A percentile compares a stretch with the other conserved stretches of the same genome.
phyloP scores from a whole-genome alignment of 2,888 invertebrate genomes.

The Parnassius glacialis region DNA sequence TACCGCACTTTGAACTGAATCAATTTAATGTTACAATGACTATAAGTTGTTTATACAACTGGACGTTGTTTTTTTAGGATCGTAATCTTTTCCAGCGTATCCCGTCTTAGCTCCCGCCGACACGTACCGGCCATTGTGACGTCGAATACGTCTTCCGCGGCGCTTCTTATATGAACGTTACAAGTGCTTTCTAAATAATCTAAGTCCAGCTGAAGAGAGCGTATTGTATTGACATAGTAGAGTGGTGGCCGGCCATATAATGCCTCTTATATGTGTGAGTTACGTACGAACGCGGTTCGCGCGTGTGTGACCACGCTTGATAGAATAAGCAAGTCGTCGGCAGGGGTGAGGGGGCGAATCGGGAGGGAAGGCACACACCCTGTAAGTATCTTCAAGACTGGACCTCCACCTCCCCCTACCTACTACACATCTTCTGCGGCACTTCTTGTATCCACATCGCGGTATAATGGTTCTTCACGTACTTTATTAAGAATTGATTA shows the following conservation, averaged over 20 bases:
- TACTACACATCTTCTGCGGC: conserved; percentile 77
- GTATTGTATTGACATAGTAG: conserved; percentile 82
- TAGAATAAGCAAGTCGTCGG: conserved; percentile 81
- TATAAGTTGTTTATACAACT: conserved; percentile 68
- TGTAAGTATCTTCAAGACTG: conserved; percentile 77
- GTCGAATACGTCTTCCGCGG: conserved; percentile 75
- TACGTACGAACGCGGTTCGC: conserved; percentile 47
- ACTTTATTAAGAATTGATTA: conserved; percentile 53
- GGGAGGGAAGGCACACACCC: conserved; percentile 42
- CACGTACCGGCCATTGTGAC: conserved; percentile 80
- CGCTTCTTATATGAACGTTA: conserved; percentile 82
- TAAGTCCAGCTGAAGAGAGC: conserved; percentile 81
- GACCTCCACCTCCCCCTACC: conserved; percentile 72
- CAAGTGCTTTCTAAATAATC: conserved; percentile 83
- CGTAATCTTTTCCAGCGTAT: conserved; percentile 76
- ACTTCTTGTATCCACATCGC: conserved; percentile 73
- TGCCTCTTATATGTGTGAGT: conserved; percentile 61
- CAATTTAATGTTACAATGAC: conserved; percentile 65
- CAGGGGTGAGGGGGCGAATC: conserved; percentile 51
- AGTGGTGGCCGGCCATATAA: conserved; percentile 81
- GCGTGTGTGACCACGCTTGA: conserved; percentile 76
- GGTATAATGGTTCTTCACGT: conserved; percentile 72
- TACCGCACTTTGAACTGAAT: conserved; percentile 40
- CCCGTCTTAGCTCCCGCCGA: conserved; percentile 69
- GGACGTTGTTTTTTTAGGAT: conserved; percentile 79